phyloP scores from a whole-genome alignment of 2,113 vertebrate species.

The Nyctereutes procyonoides region DNA sequence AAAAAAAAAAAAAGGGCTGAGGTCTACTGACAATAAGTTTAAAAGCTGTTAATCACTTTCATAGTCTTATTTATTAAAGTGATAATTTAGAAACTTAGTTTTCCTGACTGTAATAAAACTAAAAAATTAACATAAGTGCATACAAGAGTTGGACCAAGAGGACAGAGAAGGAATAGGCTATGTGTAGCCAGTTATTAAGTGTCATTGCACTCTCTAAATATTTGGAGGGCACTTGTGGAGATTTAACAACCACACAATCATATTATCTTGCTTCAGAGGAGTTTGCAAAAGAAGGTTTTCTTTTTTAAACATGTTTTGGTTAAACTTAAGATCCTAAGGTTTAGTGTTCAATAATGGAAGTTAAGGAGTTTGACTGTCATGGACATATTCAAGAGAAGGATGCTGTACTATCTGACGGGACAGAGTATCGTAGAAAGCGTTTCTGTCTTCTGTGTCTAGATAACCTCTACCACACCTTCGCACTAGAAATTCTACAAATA shows the following conservation, averaged over 20 bases:
- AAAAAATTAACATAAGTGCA: background rate
- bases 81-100: background rate
- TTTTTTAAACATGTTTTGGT: background rate
- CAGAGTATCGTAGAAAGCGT: background rate
- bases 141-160: background rate
- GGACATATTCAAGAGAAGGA: background rate
- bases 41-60: conserved; percentile 47
- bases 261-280: background rate
- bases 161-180: background rate
- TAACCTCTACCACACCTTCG: background rate
- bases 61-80: conserved; percentile 47
- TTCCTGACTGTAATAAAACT: background rate
- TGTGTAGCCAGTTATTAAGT: background rate
- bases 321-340: conserved; percentile 2
- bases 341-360: background rate
- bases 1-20: background rate
- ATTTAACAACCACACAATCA: background rate
- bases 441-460: background rate
- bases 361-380: background rate
- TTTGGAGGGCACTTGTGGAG: conserved; percentile 17
- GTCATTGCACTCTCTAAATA: background rate
- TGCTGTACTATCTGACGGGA: background rate
- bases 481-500: background rate
- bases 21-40: background rate
- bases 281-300: background rate